Evolutionary conservation across 2,797 vertebrate species (phyloP).

Genomic region (Paramormyrops hopkinsi): DNA sequence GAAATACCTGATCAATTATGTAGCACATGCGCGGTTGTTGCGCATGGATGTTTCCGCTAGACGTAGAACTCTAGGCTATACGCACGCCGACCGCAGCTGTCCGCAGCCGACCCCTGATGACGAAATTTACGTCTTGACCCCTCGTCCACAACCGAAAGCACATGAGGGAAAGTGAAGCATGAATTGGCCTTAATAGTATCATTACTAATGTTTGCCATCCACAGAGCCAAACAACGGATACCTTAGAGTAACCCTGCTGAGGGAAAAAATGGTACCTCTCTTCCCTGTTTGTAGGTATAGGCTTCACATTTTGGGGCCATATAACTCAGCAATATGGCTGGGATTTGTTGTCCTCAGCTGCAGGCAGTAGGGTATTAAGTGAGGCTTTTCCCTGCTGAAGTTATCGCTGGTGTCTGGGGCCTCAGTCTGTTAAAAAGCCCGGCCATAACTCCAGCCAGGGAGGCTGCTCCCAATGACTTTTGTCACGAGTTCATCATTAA

Average conservation of each 20-base stretch:
- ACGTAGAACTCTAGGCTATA: not conserved
- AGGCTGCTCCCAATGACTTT: constrained; percentile 47
- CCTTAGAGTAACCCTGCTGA: constrained; percentile 18
- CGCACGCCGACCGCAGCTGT: not conserved
- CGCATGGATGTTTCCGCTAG: not conserved
- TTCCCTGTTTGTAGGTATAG: constrained; percentile 17
- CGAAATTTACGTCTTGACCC: not conserved
- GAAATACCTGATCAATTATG: not conserved
- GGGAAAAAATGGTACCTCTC: not conserved
- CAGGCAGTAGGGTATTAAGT: constrained; percentile 1
- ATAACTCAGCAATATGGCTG: constrained; percentile 30
- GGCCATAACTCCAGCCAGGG: constrained; percentile 52
- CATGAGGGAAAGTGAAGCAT: not conserved
- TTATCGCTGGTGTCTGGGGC: constrained; percentile 49
- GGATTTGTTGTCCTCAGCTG: not conserved
- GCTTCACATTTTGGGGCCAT: constrained; percentile 22
- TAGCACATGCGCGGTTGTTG: not conserved
- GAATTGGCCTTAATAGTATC: constrained; percentile 7
- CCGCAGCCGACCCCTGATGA: not conserved
- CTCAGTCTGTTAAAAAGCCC: constrained; percentile 50
- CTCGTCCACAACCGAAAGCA: not conserved
- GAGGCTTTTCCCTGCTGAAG: constrained; percentile 26
- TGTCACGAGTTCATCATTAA: constrained; percentile 64
- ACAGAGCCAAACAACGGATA: constrained; percentile 21
- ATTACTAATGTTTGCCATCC: constrained; percentile 21